Evolutionary conservation across 1,140 invertebrate genomes (phyloP), one percentile per base, ranked within the genome.

Genomic region (Rhyzopertha dominica): DNA sequence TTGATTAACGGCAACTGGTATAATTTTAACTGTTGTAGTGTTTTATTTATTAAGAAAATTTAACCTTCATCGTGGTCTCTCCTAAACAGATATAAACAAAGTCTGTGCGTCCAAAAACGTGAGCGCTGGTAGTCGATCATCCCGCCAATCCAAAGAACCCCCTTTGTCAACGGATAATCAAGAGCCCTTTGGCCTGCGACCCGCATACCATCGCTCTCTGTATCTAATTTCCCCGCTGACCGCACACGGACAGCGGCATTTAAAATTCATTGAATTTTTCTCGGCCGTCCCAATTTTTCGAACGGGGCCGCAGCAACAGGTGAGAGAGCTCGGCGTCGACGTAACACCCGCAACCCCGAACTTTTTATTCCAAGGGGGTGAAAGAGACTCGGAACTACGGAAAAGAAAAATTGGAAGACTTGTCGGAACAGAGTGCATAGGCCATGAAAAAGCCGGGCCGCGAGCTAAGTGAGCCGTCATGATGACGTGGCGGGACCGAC

Each of bases 331-430:
- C 28, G 47, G 30, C 30, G 47, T 30, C 28, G 26, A 22, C 19
- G 28, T 20, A 43, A 24, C 47, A 36, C 36, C 29, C 37, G 39
- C 37, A 37, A 41, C 39, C 30, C 14, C 28, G 22, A 32, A 39
- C 43, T 44, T 26, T 30, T 44, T 25, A 25, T 44, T 44, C 38
- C 31, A 29, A 18, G 25, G 34, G 34, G 40, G 31, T n/a, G 40
- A 43, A 43, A 32, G 40, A 29, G 40, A 22, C 9, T 17, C 23
- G 39, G 24, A 31, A 30, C 14, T 48, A 23, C 49, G 38, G 53
- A 43, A 43, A 49, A 57, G 54, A 57, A 57, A 57, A 56, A 56
- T 56, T 56, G 54, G 51, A 56, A 49, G 50, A 56, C 51, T 53
- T 49, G 51, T 50, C 48, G 51, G 49, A 54, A 57, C 46, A 47